phyloP scores from a whole-genome alignment of 1,140 invertebrate genomes.

The Atta cephalotes region DNA sequence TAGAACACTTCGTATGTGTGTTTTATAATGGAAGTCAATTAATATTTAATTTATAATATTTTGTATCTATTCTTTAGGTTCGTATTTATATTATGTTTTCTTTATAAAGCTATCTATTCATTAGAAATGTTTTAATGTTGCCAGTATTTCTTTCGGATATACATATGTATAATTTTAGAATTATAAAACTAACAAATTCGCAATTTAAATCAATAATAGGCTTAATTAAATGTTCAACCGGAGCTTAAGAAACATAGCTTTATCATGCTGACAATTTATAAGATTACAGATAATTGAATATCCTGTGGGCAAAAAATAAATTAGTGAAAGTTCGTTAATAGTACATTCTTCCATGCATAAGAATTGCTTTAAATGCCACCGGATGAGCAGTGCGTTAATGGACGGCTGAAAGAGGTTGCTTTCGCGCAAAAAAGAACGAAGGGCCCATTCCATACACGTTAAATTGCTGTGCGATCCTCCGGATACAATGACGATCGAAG shows the following conservation, averaged over 20 bases:
- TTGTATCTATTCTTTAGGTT: neutral
- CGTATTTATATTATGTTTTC: neutral
- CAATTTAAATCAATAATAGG: conserved; percentile 20
- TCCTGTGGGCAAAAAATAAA: conserved; percentile 44
- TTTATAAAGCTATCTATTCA: neutral
- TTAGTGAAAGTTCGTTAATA: conserved; percentile 69
- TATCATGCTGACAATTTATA: conserved; percentile 9
- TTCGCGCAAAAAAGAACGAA: conserved; percentile 60
- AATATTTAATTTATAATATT: conserved; percentile 22
- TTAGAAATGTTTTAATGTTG: conserved; percentile 8
- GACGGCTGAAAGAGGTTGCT: conserved; percentile 68
- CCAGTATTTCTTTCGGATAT: neutral
- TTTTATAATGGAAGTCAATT: neutral
- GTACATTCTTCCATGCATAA: conserved; percentile 48
- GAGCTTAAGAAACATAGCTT: conserved; percentile 20
- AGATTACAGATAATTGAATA: conserved; percentile 53
- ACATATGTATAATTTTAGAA: neutral
- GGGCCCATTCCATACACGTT: conserved; percentile 51
- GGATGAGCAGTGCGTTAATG: conserved; percentile 70
- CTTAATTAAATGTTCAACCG: neutral
- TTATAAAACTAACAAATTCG: neutral
- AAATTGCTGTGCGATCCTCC: conserved; percentile 62
- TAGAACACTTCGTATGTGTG: neutral
- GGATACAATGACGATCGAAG: conserved; percentile 67
- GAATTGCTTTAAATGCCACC: conserved; percentile 63